Evolutionary conservation across 2,888 invertebrate genomes (phyloP).

Genomic region (Brachynemurus nebulosus): DNA sequence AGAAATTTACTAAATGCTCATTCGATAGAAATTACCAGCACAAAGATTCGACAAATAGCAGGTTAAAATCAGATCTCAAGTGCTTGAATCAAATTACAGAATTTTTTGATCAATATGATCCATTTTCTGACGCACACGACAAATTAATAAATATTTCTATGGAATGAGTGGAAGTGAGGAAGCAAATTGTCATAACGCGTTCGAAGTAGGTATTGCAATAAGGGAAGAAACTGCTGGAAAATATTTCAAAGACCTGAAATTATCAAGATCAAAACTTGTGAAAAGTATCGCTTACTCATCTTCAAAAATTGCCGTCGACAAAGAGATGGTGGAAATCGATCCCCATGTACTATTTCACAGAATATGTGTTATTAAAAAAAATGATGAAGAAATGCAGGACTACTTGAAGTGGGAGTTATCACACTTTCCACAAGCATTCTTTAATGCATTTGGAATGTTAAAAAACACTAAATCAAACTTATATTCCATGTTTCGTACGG

Average conservation of each 20-base stretch:
- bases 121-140: not conserved
- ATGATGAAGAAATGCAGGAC: not conserved
- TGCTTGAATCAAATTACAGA: not conserved
- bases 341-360: too few relatives aligned
- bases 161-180: not conserved
- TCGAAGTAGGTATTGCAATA: too few relatives aligned
- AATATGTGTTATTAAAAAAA: not conserved
- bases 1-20: too few relatives aligned
- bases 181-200: too few relatives aligned
- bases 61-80: not conserved
- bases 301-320: too few relatives aligned
- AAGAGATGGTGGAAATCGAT: too few relatives aligned
- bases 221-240: too few relatives aligned
- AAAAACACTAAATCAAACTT: too few relatives aligned
- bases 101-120: not conserved
- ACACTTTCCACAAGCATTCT: not conserved
- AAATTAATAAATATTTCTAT: not conserved
- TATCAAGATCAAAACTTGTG: not conserved
- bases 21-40: too few relatives aligned
- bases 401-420: not conserved
- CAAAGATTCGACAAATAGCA: not conserved
- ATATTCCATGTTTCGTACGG: not conserved
- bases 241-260: not conserved
- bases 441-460: too few relatives aligned
- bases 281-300: too few relatives aligned